phyloP scores from a whole-genome alignment of 1,140 invertebrate species.

The Teleopsis dalmanni region DNA sequence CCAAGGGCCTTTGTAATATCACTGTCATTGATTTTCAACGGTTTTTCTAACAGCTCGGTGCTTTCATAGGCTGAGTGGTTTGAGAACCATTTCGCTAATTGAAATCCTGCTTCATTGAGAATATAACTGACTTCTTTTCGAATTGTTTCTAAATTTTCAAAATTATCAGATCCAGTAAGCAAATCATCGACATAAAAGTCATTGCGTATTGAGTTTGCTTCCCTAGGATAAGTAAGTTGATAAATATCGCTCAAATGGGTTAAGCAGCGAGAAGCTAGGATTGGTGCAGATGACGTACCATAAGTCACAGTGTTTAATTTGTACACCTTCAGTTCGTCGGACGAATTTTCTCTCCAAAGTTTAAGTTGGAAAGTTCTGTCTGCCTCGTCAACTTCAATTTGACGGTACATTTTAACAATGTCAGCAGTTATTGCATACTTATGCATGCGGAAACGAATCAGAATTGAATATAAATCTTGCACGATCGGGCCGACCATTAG shows the following conservation, averaged over 20 bases:
- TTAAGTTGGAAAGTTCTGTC: constrained; percentile 33
- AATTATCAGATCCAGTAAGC: too few relatives aligned
- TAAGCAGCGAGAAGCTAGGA: constrained; percentile 28
- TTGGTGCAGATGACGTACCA: constrained; percentile 36
- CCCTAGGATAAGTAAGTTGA: constrained; percentile 17
- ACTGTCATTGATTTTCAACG: not conserved
- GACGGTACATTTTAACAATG: constrained; percentile 33
- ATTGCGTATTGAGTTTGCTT: constrained; percentile 20
- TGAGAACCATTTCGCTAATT: constrained; percentile 3
- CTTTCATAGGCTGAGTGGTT: not conserved
- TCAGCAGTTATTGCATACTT: constrained; percentile 20
- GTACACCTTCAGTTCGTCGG: constrained; percentile 14
- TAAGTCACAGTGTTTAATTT: constrained; percentile 25
- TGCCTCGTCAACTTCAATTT: constrained; percentile 17
- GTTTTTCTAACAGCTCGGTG: not conserved
- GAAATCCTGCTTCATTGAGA: not conserved
- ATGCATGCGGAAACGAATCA: constrained; percentile 40
- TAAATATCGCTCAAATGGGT: constrained; percentile 27
- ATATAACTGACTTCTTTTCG: not conserved
- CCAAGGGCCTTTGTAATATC: not conserved
- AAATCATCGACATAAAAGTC: constrained; percentile 15
- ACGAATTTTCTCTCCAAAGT: constrained; percentile 27
- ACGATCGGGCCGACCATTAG: constrained; percentile 13
- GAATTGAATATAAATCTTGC: constrained; percentile 23
- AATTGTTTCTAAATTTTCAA: too few relatives aligned